Evolutionary conservation across 2,888 invertebrate species (phyloP).

Genomic region (Lepidocyrtoides sp.): DNA sequence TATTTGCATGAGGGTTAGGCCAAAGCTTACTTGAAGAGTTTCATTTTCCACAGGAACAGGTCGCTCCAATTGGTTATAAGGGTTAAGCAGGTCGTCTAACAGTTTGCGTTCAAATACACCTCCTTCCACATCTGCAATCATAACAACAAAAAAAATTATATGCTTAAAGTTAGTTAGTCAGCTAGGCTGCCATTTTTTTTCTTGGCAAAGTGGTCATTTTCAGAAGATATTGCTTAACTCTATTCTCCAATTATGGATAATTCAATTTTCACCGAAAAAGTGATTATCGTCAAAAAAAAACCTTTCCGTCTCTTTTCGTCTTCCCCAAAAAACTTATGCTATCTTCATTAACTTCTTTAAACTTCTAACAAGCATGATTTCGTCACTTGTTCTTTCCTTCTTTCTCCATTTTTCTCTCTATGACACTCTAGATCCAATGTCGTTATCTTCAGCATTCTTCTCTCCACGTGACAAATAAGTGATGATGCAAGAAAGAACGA

Average conservation of each 20-base stretch:
- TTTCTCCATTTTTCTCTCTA: too few species aligned
- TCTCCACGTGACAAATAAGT: not conserved
- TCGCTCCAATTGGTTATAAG: slow-evolving; percentile 95
- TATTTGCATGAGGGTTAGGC: slow-evolving; percentile 96
- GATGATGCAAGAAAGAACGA: not conserved
- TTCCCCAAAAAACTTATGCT: too few species aligned
- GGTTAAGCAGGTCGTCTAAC: slow-evolving; percentile 92
- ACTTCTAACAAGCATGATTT: too few species aligned
- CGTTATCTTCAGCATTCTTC: not conserved
- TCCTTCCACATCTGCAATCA: slow-evolving; percentile 93
- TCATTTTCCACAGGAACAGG: slow-evolving; percentile 97
- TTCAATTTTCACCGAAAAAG: not conserved
- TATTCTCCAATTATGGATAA: not conserved
- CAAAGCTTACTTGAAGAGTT: slow-evolving; percentile 95
- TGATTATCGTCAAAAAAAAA: too few species aligned
- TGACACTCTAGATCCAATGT: too few species aligned
- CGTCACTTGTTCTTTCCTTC: not conserved
- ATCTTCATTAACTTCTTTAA: too few species aligned
- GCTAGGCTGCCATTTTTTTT: not conserved
- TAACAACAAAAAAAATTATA: slow-evolving; percentile 19
- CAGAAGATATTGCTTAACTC: not conserved
- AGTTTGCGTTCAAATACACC: slow-evolving; percentile 96
- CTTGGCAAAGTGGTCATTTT: too few species aligned
- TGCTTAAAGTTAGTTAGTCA: not conserved
- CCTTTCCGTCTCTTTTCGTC: too few species aligned